Base-by-base conservation (phyloP, 2,113 vertebrate genomes). In the Panthera uncia region DNA sequence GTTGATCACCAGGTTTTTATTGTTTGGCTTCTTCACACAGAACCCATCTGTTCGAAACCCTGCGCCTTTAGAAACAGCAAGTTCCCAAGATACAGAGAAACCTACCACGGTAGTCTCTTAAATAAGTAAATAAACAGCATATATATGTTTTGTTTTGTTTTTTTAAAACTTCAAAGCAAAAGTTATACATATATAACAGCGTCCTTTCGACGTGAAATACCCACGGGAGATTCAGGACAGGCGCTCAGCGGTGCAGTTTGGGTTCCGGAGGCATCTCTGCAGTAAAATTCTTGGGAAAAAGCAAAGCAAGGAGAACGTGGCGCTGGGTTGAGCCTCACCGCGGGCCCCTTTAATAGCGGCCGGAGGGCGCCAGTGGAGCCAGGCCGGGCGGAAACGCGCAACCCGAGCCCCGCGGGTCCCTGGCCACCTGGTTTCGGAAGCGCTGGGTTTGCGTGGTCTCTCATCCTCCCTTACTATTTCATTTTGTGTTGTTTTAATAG, bases 61-160 rank as follows among this genome's bases (percentile, higher is more conserved):
- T 99, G 98, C 98, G 97, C 98, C 99, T 99, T 99, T 99, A 99
- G 99, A 99, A 99, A 99, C 99, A 99, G 99, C 99, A 99, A 99
- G 99, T 99, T 99, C 95, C 98, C 98, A 97, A 98, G 97, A 97
- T 98, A 99, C 98, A 99, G 99, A 99, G 98, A 99, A 99, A 98
- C 98, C 99, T 99, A 99, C 99, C 98, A 98, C 98, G 99, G 98
- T 98, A 99, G 99, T 99, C 98, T 98, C 99, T 99, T 99, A 99
- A 99, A 99, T 99, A 99, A 99, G 99, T 99, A 99, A 99, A 99
- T 99, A 99, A 99, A 99, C 99, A 99, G 99, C 98, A 99, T 99
- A 99, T 99, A 99, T 98, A 98, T 98, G 97, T 96, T 95, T 97
- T 95, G 95, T 95, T 97, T 76, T 13, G 81, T 80, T 50, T 48